Base-by-base conservation (phyloP, 2,888 invertebrate species). In the Dicyrtomina minuta region DNA sequence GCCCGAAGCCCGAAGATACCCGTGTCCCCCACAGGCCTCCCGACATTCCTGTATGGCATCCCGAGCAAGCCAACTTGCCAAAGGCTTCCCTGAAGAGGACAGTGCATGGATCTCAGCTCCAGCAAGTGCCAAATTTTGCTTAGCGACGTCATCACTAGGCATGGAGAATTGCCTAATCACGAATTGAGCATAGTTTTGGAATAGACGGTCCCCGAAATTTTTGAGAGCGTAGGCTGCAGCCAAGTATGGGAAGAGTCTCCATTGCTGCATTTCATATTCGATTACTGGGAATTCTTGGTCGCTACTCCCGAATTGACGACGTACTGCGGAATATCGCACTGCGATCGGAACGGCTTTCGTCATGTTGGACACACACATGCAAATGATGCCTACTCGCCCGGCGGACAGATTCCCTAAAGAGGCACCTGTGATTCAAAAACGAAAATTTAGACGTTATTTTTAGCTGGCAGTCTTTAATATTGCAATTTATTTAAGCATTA, bases 41-140 rank as follows among this genome's bases (percentile, higher is more conserved):
- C 97, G 84, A 79, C 93, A 92, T 82, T 94, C 92, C 83, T 96
- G 96, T 73, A 96, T 90, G 20, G 88, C 91, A 83, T 94, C 92
- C 44, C 91, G 85, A 33, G 91, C 88, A 1, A 87, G 82, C 97
- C 97, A 98, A 0, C 92, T 88, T 77, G 90, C 87, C 22, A 93
- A 81, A 0, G 86, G 84, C 79, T 86, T 86, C 56, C 82, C 83
- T 26, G 83, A 82, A 74, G 84, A 85, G 0, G 85, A 84, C 49
- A 86, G 71, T 0, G 84, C 85, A 79, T 86, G 86, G 39, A 86
- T 82, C 79, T 86, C 86, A 53, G 81, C 81, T 1, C 85, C 84
- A 64, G 83, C 60, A 26, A 71, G n/a, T n/a, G 76, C 77, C 64
- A 76, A 49, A 1, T 53, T 74, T 46, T 64, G 64, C 53, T n/a